A percentile compares a stretch with the other conserved stretches of the same genome.
Evolutionary conservation across 2,888 invertebrate species (phyloP).

Genomic region (Drosophila borborema): DNA sequence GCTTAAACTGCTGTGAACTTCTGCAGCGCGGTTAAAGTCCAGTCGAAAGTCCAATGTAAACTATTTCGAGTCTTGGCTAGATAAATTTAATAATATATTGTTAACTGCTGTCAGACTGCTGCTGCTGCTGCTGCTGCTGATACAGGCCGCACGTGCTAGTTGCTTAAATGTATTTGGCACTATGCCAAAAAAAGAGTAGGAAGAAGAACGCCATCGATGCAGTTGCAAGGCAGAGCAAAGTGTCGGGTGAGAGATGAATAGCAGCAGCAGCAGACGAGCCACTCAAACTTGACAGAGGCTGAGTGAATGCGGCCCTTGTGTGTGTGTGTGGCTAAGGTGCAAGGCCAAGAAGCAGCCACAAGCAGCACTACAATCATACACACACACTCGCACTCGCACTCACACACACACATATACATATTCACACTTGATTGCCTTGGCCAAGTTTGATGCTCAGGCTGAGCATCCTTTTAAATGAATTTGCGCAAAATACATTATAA

Average conservation of each 20-base stretch:
- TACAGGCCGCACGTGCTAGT: constrained; percentile 42
- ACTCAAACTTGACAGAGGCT: constrained; percentile 71
- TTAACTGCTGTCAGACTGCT: constrained; percentile 33
- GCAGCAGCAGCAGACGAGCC: constrained; percentile 41
- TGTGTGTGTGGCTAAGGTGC: constrained; percentile 35
- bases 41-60: constrained; percentile 4
- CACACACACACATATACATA: constrained; percentile 14
- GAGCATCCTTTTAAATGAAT: constrained; percentile 72
- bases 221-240: constrained; percentile 22
- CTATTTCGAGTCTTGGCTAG: constrained; percentile 2
- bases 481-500: constrained; percentile 68
- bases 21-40: constrained; percentile 41
- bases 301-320: constrained; percentile 38
- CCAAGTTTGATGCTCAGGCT: constrained; percentile 69
- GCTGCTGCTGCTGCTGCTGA: constrained; percentile 16
- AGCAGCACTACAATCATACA: constrained; percentile 33
- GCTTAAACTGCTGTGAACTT: constrained; percentile 35
- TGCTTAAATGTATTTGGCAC: constrained; percentile 53
- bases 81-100: constrained; percentile 55
- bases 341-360: constrained; percentile 62
- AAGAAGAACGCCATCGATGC: constrained; percentile 60
- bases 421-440: constrained; percentile 46
- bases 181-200: constrained; percentile 46
- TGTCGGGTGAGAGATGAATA: constrained; percentile 19
- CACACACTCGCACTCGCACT: constrained; percentile 9